Evolutionary conservation across 2,888 invertebrate genomes (phyloP).

Genomic region (Serrognathus titanus): DNA sequence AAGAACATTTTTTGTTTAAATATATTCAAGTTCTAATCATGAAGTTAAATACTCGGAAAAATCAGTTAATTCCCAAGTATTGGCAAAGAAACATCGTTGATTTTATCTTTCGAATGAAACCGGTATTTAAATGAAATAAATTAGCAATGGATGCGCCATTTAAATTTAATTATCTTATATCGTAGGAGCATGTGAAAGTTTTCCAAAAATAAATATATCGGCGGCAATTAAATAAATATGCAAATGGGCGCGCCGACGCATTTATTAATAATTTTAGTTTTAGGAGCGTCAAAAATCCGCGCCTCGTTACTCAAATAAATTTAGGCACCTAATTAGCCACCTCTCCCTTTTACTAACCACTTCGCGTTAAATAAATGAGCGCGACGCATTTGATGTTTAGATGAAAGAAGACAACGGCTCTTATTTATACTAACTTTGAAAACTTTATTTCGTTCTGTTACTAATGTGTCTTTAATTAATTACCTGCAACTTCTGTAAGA

Average conservation of each 20-base stretch:
- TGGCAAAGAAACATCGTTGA: no score
- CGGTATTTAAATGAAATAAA: conserved; percentile 1
- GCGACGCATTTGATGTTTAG: conserved; percentile 18
- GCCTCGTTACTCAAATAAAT: conserved; percentile 30
- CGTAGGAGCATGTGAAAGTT: background rate
- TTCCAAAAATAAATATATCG: conserved; percentile 5
- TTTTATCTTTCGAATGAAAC: background rate
- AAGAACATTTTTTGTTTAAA: no score
- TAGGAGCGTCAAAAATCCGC: conserved; percentile 25
- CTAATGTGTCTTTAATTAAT: background rate
- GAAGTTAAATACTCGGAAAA: no score
- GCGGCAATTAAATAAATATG: conserved; percentile 2
- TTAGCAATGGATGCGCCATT: background rate
- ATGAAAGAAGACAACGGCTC: conserved; percentile 10
- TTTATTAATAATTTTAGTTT: conserved; percentile 22
- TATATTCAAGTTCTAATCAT: no score
- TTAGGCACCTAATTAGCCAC: conserved; percentile 30
- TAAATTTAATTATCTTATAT: conserved; percentile 1
- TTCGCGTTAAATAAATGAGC: conserved; percentile 21
- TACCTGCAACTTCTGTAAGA: background rate
- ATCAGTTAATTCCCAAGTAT: no score
- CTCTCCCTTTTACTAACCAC: conserved; percentile 19
- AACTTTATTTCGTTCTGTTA: conserved; percentile 6
- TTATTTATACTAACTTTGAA: conserved; percentile 10
- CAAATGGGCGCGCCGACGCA: background rate